These are phyloP conservation scores for Temnopleurus reevesii DNA, from an alignment of 53 echinoderm and acorn worm species.

Conservation along the genomic window DNA sequence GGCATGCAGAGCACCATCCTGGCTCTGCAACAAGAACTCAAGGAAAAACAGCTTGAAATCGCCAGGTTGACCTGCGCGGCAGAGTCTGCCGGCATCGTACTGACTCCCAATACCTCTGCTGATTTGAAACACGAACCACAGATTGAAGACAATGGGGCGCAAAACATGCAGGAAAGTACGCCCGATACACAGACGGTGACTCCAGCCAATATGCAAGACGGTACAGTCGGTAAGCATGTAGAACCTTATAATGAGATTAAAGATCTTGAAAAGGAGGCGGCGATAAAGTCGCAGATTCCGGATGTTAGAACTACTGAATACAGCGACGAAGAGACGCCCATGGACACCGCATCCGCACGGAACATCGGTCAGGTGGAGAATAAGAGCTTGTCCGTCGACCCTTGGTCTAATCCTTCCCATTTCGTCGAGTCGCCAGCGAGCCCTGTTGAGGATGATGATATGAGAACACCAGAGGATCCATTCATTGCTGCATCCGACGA, in stretches of 20 bases:
- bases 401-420: constrained; percentile 49
- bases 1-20: constrained; percentile 99
- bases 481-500: neutral
- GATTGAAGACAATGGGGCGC: constrained; percentile 7
- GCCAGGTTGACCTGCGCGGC: constrained; percentile 8
- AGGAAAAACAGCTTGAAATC: constrained; percentile 76
- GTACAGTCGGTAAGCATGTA: neutral
- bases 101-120: neutral
- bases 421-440: constrained; percentile 50
- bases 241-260: constrained; percentile 24
- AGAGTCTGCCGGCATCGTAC: constrained; percentile 20
- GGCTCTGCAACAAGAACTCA: constrained; percentile 94
- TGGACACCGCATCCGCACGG: neutral
- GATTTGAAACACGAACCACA: constrained; percentile 16
- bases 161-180: constrained; percentile 1
- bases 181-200: too few species aligned
- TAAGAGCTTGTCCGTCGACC: constrained; percentile 47
- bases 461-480: constrained; percentile 59
- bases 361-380: neutral
- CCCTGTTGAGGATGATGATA: constrained; percentile 41
- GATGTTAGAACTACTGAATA: constrained; percentile 57
- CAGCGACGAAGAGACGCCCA: constrained; percentile 18
- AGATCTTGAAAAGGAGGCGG: neutral
- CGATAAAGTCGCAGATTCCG: constrained; percentile 7
- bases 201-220: constrained; percentile 15